phyloP scores from a whole-genome alignment of 64 coral and sea anemone genomes.

The Porites australiensis region DNA sequence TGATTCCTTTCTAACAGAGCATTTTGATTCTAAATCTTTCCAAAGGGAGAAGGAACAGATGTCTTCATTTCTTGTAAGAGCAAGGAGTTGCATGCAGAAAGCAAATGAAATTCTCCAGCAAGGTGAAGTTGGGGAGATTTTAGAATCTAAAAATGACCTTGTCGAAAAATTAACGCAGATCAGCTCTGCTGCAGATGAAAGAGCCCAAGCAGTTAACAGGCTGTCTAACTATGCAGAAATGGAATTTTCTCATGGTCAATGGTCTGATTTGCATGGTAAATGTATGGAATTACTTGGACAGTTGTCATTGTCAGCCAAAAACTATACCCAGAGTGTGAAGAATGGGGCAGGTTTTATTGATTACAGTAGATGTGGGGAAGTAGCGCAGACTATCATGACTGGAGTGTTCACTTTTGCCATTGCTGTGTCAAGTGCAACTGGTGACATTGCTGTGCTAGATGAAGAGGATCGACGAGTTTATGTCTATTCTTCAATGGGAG shows the following conservation, averaged over 20 bases:
- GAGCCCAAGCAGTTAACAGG: conserved; percentile 11
- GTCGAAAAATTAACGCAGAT: conserved; percentile 11
- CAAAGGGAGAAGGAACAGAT: conserved; percentile 1
- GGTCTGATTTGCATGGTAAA: not conserved
- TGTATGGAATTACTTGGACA: conserved; percentile 27
- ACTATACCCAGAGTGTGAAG: not conserved
- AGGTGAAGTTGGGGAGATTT: conserved; percentile 6
- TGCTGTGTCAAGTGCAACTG: conserved; percentile 34
- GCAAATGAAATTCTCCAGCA: conserved; percentile 28
- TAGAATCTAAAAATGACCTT: conserved; percentile 1
- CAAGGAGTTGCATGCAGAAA: not conserved
- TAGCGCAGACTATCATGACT: conserved; percentile 24
- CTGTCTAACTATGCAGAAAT: conserved; percentile 23
- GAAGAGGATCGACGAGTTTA: conserved; percentile 34
- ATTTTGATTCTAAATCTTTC: conserved; percentile 23
- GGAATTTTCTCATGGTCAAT: not conserved
- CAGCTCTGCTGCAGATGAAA: conserved; percentile 2
- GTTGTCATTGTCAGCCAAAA: conserved; percentile 12
- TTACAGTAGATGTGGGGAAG: conserved; percentile 30
- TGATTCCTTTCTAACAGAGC: conserved; percentile 19
- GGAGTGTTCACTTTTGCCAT: conserved; percentile 28
- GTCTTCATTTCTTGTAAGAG: not conserved
- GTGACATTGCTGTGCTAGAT: conserved; percentile 42
- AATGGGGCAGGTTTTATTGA: conserved; percentile 33
- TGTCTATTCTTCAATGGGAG: conserved; percentile 2